A percentile compares a stretch with the other conserved stretches of the same genome.
Conservation (phyloP, 2,888 invertebrate species). For the Dione vanillae region DNA sequence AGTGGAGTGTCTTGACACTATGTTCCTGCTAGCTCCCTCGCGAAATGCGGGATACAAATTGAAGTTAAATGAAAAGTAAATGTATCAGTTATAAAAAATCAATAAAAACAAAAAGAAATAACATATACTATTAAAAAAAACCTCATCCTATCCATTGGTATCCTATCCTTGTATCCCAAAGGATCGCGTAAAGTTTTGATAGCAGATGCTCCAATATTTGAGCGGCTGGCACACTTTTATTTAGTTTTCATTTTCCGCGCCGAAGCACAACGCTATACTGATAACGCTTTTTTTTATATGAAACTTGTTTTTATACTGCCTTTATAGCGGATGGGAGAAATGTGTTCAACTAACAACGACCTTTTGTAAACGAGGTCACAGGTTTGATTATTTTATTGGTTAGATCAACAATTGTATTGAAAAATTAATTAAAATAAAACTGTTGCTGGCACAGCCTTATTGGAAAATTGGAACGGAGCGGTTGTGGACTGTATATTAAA, state of each 20-base stretch:
- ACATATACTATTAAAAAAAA: not conserved
- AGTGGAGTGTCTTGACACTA: too few relatives aligned
- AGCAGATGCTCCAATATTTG: conserved; percentile 58
- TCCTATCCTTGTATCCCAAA: conserved; percentile 34
- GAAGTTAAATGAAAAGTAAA: too few relatives aligned
- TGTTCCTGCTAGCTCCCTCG: too few relatives aligned
- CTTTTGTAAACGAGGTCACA: not conserved
- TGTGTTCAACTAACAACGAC: conserved; percentile 7
- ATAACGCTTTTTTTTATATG: conserved; percentile 45
- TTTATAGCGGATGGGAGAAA: conserved; percentile 25
- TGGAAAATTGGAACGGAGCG: not conserved
- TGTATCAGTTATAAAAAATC: too few relatives aligned
- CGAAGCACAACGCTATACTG: conserved; percentile 44
- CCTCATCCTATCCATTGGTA: conserved; percentile 25
- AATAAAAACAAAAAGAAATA: not conserved
- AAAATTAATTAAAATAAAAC: not conserved
- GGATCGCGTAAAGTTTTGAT: conserved; percentile 57
- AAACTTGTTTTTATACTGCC: conserved; percentile 37
- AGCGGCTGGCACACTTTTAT: conserved; percentile 54
- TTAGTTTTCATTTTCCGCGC: conserved; percentile 61
- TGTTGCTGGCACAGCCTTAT: not conserved
- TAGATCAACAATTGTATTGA: not conserved
- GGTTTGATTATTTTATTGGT: conserved; percentile 9
- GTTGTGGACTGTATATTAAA: too few relatives aligned
- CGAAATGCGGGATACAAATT: too few relatives aligned